Base-by-base conservation (phyloP, 2,888 invertebrate genomes). In the Lasioglossum malachurum region DNA sequence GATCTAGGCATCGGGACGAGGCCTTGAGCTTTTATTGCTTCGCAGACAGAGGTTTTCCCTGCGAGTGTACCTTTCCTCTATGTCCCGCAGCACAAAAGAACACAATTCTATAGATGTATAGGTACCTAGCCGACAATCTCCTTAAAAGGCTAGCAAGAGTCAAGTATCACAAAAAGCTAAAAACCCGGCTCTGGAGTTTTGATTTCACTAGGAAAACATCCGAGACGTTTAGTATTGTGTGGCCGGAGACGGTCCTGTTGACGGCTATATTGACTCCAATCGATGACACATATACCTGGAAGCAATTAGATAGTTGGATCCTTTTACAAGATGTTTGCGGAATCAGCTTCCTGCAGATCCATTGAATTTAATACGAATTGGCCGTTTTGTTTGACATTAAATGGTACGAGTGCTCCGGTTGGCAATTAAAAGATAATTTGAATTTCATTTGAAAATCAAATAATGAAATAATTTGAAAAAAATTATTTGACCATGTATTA, bases 131-230 rank as follows among this genome's bases (percentile, higher is more conserved):
- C 84, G 82, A 80, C 88, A 88, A 88, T 88, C 88, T 88, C 74
- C 83, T 88, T 88, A 88, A 88, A 88, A 88, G 88, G 88, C 83
- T 74, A 78, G 79, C 86, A 73, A 78, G 82, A 88, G 85, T 88
- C 85, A 80, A 88, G 69, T 73, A 75, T 76, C 82, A 73, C 46
- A 80, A 75, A 78, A 77, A 81, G 82, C 53, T 78, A 81, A 78
- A 71, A 71, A 86, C 75, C 60, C 72, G 53, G 71, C 75, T 31
- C 53, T 14, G 35, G 53, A 69, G 88, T 80, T 83, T 87, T 81
- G 88, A 87, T 84, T 83, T 87, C 79, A 73, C 80, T 72, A 41
- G 60, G 77, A 75, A 80, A 87, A 76, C 80, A 81, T 87, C 71
- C 53, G 75, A 46, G 53, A 10, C 64, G 44, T 41, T 44, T n/a